Base-by-base conservation (phyloP, 2,888 invertebrate genomes). In the Bellardia pandia region DNA sequence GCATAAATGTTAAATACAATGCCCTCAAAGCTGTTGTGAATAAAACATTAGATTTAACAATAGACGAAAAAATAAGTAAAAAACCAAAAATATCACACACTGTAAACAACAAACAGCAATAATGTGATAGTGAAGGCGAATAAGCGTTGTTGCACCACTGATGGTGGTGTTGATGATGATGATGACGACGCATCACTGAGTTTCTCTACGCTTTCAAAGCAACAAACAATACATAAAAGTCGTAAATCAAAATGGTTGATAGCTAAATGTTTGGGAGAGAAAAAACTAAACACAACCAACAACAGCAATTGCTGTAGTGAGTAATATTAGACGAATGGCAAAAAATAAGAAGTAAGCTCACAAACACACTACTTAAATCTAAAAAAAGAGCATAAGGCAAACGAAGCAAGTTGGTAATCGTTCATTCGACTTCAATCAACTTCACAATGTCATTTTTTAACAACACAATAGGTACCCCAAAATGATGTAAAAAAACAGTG, bases 171-270 rank as follows among this genome's bases (percentile, higher is more conserved):
- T 48, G 60, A 75, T 76, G 51, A 74, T 40, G 62, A 83, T 79
- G 86, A 83, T 64, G 78, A 86, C 87, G 85, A 88, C 84, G 84
- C 85, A 84, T 89, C 85, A 88, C 72, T 88, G 85, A 86, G 84
- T 88, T 87, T 87, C 78, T 82, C 78, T 82, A 82, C 81, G 81
- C 81, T 87, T 87, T 66, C 42, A 77, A 80, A 78, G 83, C 64
- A 86, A 86, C 88, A 86, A 88, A 86, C 88, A 86, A 88, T 88
- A 88, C 78, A 89, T 79, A 72, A 81, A 87, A 84, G 90, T 91
- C 92, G 92, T 93, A 93, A 93, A 93, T 93, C 93, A 93, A 93
- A 93, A 93, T 93, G 93, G 93, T 93, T 93, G 93, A 92, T 92
- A 90, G 91, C 88, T 90, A 90, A 82, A 87, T 75, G 85, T 85